A percentile compares a stretch with the other conserved stretches of the same genome.
Evolutionary conservation across 2,888 invertebrate species (phyloP).

Genomic region (Pandemis cinnamomeana): DNA sequence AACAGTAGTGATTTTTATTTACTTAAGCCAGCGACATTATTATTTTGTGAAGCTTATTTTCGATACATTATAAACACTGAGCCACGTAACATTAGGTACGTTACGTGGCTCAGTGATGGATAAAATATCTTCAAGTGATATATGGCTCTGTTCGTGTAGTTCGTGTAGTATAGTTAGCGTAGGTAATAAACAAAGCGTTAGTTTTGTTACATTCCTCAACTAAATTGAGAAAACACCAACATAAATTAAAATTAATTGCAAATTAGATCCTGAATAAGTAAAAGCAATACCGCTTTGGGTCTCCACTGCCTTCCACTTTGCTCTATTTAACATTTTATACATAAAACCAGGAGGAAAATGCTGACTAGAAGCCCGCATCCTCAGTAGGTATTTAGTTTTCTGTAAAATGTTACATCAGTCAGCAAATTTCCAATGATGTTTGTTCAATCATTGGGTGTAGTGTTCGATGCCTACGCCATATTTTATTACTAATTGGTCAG

Average conservation of each 20-base stretch:
- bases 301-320: no score
- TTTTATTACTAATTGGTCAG: conserved; percentile 9
- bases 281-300: no score
- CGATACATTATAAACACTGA: background rate
- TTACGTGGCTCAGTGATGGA: background rate
- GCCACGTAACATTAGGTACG: no score
- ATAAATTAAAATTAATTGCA: no score
- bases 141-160: background rate
- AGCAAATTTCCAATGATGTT: background rate
- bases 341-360: no score
- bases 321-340: no score
- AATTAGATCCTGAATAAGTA: no score
- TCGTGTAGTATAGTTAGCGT: background rate
- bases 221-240: no score
- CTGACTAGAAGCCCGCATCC: no score
- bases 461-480: background rate
- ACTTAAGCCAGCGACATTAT: conserved; percentile 31
- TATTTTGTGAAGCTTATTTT: background rate
- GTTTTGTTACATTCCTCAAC: no score
- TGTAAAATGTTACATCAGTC: background rate
- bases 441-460: background rate
- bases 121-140: background rate
- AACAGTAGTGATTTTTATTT: conserved; percentile 44
- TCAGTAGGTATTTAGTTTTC: no score
- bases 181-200: no score